Evolutionary conservation across 2,113 vertebrate species (phyloP), one percentile per base, ranked within the genome.

Genomic region (Tetrao urogallus): DNA sequence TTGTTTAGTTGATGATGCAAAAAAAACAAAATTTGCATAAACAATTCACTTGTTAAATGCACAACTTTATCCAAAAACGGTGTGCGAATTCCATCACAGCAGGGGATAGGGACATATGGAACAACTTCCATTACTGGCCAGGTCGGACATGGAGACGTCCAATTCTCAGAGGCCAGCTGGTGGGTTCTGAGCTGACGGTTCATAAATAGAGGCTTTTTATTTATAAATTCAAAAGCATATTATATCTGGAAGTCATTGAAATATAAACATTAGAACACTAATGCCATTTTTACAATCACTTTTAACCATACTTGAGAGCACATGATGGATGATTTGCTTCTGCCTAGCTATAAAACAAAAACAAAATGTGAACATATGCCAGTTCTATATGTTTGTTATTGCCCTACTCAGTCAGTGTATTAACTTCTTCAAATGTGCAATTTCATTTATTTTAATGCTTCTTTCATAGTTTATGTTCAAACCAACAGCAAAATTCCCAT

Each of bases 321-420:
- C 94, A 91, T 75, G 70, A 61, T 74, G 2, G 52, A 50, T 3
- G 2, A 13, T 50, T 88, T 89, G 32, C 32, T 81, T 92, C 50
- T 86, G 56, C 28, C 76, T 72, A 86, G 38, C 82, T 82, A n/a
- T 74, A 82, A 91, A 91, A 88, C 73, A 71, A 86, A 92, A 85
- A 4, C 42, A 72, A 88, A 92, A 78, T 60, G 15, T n/a, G 69
- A 89, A 45, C 76, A 61, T 71, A 61, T 28, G 47, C 43, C 88
- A 83, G 4, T 92, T 92, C 56, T 89, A 21, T 73, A 88, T 82
- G 74, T 56, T 91, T 89, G 50, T 65, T 74, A 52, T 89, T 87
- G 73, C 25, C 40, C 43, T 91, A 40, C 57, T 88, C 86, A 69
- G 65, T 56, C 0, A 0, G 22, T 43, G 30, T 67, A 89, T 81